phyloP scores from a whole-genome alignment of 2,797 vertebrate species.

The Tenualosa ilisha region DNA sequence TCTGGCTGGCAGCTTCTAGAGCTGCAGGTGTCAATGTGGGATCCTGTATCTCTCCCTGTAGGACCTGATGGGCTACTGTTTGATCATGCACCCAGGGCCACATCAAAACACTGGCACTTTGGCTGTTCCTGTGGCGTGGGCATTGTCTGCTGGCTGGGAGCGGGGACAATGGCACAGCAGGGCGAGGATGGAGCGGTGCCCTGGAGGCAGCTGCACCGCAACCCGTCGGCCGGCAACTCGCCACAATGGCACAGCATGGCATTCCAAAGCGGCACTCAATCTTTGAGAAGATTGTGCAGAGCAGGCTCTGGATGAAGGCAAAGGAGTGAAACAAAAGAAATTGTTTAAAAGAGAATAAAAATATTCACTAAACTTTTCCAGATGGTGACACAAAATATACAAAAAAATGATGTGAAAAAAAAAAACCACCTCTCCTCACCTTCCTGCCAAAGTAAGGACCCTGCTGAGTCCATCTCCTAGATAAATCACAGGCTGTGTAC shows the following conservation, averaged over 20 bases:
- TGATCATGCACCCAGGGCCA: constrained; percentile 66
- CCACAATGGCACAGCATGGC: constrained; percentile 71
- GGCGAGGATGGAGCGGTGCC: constrained; percentile 59
- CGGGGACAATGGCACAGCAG: constrained; percentile 70
- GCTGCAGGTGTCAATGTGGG: constrained; percentile 63
- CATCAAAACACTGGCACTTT: constrained; percentile 59
- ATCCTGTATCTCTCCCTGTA: constrained; percentile 58
- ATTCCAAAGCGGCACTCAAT: constrained; percentile 52
- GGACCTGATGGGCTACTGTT: constrained; percentile 54
- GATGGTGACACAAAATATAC: constrained; percentile 12
- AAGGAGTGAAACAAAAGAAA: constrained; percentile 24
- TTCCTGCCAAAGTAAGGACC: constrained; percentile 27
- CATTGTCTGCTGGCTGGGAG: constrained; percentile 61
- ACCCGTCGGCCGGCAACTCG: constrained; percentile 33
- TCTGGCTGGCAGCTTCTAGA: constrained; percentile 56
- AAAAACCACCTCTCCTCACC: constrained; percentile 31
- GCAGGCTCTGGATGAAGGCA: constrained; percentile 9
- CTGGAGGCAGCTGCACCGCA: constrained; percentile 63
- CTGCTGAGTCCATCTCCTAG: constrained; percentile 31
- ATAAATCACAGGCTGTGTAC: constrained; percentile 30
- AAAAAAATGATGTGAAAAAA: constrained; percentile 26
- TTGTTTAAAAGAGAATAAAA: neutral
- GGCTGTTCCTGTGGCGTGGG: constrained; percentile 53
- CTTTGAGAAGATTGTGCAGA: constrained; percentile 28
- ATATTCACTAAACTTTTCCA: neutral